These are phyloP conservation scores for Anastatus disparis DNA, from an alignment of 1,140 invertebrate genomes.

Conservation along the genomic window DNA sequence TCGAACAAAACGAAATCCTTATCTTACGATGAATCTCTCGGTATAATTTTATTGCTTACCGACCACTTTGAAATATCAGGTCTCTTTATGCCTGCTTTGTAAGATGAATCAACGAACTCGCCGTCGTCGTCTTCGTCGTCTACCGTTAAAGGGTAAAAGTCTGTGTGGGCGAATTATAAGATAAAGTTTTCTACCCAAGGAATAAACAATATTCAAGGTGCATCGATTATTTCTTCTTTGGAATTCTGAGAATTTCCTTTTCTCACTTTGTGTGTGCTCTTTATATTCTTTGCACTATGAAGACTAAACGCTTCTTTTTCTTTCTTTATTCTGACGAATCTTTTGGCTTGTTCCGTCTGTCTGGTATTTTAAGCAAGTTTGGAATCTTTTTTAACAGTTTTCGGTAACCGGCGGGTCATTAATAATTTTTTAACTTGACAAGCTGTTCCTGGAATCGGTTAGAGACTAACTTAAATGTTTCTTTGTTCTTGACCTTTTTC, in stretches of 20 bases:
- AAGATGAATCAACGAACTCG: constrained; percentile 25
- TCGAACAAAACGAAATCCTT: not conserved
- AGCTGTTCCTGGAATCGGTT: constrained; percentile 5
- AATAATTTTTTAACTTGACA: not conserved
- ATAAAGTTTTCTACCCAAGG: not conserved
- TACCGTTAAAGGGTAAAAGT: constrained; percentile 45
- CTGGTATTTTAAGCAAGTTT: no score
- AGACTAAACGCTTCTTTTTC: no score
- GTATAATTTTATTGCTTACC: constrained; percentile 27
- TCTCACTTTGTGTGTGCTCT: no score
- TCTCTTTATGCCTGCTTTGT: constrained; percentile 10
- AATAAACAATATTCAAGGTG: constrained; percentile 51
- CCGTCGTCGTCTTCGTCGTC: not conserved
- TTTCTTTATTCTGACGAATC: no score
- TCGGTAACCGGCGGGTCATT: no score
- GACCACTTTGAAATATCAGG: constrained; percentile 16
- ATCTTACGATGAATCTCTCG: not conserved
- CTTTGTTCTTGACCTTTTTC: not conserved
- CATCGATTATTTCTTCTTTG: constrained; percentile 39
- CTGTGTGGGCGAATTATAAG: constrained; percentile 29
- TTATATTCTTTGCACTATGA: no score
- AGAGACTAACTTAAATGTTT: not conserved
- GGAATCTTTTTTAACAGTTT: no score
- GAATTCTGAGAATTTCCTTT: constrained; percentile 44
- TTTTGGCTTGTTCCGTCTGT: no score